Percentiles rank a stretch among this genome's conserved stretches.
phyloP scores from a whole-genome alignment of 2,797 vertebrate genomes.

The Rhadinocentrus ornatus region DNA sequence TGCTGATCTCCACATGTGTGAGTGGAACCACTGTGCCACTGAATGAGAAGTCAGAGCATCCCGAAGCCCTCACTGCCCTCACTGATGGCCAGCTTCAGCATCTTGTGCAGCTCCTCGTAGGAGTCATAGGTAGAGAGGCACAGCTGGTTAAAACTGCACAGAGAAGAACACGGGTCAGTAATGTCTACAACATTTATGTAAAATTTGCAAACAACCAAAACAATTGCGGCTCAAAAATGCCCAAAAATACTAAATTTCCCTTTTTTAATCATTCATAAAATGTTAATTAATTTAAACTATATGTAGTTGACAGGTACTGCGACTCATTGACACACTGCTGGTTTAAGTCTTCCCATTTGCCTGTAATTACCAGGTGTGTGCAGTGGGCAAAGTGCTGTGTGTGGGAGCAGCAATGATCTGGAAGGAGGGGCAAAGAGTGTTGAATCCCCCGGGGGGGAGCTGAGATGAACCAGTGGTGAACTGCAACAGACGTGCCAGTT shows the following conservation, averaged over 20 bases:
- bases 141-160: constrained; percentile 97
- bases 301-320: not conserved
- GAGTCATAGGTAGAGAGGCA: constrained; percentile 99
- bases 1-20: constrained; percentile 26
- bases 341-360: not conserved
- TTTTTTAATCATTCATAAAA: not conserved
- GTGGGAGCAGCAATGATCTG: constrained; percentile 98
- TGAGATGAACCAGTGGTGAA: constrained; percentile 99
- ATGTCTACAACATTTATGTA: not conserved
- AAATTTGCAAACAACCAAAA: not conserved
- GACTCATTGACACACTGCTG: not conserved
- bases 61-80: constrained; percentile 99
- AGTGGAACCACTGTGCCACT: constrained; percentile 37
- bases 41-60: constrained; percentile 89
- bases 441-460: constrained; percentile 95
- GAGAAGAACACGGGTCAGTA: not conserved
- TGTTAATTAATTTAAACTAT: not conserved
- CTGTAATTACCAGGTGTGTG: constrained; percentile 94
- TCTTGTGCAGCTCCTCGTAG: constrained; percentile 98
- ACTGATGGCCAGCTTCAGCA: constrained; percentile 98
- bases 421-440: constrained; percentile 97
- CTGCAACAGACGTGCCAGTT: constrained; percentile 95
- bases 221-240: not conserved
- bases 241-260: not conserved
- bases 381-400: constrained; percentile 96